Evolutionary conservation across 1,140 invertebrate species (phyloP), one percentile per base, ranked within the genome.

Genomic region (Hycleus phaleratus): DNA sequence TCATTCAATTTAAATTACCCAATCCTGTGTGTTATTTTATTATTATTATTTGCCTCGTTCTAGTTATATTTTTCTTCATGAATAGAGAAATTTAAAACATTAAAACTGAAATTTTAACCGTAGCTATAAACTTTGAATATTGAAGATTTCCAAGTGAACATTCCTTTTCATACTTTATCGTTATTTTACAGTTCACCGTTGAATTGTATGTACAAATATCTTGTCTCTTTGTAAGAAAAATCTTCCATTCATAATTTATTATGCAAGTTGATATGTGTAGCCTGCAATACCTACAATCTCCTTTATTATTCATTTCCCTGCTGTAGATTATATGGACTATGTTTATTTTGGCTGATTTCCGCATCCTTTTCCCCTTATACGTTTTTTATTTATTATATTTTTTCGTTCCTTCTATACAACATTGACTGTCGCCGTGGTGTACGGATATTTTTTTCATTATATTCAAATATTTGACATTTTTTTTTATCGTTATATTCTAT

Each of bases 271-370:
- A 32, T 32, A 48, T 59, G 45, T 49, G 53, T 54, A 49, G 57
- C 44, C 57, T 47, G 50, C 57, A 59, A 59, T 59, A 59, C 48
- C 32, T 4, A 5, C 32, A 59, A 59, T 54, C 57, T 59, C 48
- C 53, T 59, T 49, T 59, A 59, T 59, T 59, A 59, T 59, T 59
- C 57, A 59, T 59, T 52, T 59, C 42, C 43, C 38, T 32, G 32
- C 7, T 32, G 32, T 12, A 44, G 43, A 24, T 44, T 11, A 12
- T 44, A 12, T 44, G 43, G n/a, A 44, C n/a, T 3, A 44, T 24
- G n/a, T 12, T 44, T 44, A 44, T 24, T 32, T 32, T 32, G n/a
- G 43, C 4, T 11, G n/a, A 44, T 44, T 44, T 12, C n/a, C n/a
- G 18, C n/a, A 10, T 11, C 18, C 9, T 11, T 5, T 44, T 11